phyloP scores from a whole-genome alignment of 2,113 vertebrate species.

The Lipotes vexillifer region DNA sequence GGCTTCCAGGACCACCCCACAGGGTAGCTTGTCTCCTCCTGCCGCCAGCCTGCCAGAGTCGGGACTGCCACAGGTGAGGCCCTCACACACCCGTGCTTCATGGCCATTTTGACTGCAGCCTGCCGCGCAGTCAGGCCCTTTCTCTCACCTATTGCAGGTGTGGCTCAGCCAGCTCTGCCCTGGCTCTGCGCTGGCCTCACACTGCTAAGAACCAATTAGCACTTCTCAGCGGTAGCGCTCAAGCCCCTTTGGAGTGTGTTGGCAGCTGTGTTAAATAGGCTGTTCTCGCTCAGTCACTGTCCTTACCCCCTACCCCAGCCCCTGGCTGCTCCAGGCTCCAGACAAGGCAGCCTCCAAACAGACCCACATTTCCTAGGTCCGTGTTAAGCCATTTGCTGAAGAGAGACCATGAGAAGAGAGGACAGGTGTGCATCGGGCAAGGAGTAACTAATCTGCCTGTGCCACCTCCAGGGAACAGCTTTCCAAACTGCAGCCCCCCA shows the following conservation, averaged over 20 bases:
- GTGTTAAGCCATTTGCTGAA: not conserved
- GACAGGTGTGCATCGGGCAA: not conserved
- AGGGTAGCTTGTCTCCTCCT: not conserved
- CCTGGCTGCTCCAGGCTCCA: not conserved
- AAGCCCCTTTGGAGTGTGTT: not conserved
- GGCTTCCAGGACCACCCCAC: not conserved
- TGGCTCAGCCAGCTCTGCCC: not conserved
- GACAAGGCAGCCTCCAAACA: not conserved
- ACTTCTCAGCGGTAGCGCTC: not conserved
- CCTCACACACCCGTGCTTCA: not conserved
- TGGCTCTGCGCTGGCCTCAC: not conserved
- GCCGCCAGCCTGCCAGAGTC: not conserved
- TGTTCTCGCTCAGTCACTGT: not conserved
- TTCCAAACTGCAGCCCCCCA: not conserved
- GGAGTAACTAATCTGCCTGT: not conserved
- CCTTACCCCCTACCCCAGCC: not conserved
- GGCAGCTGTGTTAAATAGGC: not conserved
- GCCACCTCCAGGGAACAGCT: not conserved
- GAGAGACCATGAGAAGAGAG: not conserved
- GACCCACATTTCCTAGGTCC: not conserved
- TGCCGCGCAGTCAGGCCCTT: not conserved
- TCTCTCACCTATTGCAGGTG: conserved; percentile 26
- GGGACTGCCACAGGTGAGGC: not conserved
- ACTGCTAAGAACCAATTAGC: conserved; percentile 52
- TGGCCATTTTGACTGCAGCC: not conserved